These are phyloP conservation scores for Phalanger gymnotis DNA, from an alignment of 2,797 vertebrate genomes.

Conservation along the genomic window DNA sequence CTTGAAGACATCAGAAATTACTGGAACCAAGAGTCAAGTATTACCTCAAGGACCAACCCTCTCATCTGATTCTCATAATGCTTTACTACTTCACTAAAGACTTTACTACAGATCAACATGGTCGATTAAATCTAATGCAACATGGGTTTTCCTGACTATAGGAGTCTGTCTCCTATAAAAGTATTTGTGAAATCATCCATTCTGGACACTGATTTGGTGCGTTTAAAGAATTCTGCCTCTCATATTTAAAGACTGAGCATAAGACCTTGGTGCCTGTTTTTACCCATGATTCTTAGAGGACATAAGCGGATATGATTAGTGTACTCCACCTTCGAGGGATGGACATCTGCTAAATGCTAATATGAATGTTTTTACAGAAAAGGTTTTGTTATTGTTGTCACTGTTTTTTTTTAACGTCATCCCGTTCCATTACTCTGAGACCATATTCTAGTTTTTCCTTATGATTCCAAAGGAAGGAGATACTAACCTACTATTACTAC, in stretches of 20 bases:
- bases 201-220: background rate
- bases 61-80: background rate
- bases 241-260: background rate
- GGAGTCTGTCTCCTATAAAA: background rate
- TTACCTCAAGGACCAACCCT: background rate
- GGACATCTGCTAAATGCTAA: background rate
- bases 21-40: background rate
- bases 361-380: background rate
- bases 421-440: background rate
- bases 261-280: background rate
- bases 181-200: background rate
- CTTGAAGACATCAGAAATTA: slow-evolving; percentile 18
- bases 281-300: background rate
- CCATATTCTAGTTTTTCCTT: background rate
- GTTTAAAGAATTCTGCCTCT: background rate
- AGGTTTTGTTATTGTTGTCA: background rate
- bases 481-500: background rate
- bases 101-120: background rate
- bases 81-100: background rate
- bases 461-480: background rate
- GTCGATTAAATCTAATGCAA: background rate
- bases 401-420: background rate
- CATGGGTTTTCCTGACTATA: background rate
- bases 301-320: background rate
- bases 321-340: background rate